Percentiles rank a stretch among this genome's conserved stretches.
Conservation (phyloP, 2,888 invertebrate genomes). For the Leucoptera coffeella region DNA sequence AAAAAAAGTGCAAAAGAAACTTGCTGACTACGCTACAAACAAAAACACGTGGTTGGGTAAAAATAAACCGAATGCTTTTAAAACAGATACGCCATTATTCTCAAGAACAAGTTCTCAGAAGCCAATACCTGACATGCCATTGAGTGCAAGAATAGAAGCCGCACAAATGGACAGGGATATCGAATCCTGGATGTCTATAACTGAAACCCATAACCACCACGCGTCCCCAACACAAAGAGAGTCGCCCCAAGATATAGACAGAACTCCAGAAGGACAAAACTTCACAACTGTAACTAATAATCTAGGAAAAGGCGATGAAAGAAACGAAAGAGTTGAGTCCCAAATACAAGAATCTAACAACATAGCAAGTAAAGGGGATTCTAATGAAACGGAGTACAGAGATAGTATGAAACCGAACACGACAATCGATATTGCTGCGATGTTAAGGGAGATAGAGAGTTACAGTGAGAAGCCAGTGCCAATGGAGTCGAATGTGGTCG, state of each 20-base stretch:
- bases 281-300: too few relatives aligned
- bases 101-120: too few relatives aligned
- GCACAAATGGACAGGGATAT: conserved; percentile 40
- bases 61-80: too few relatives aligned
- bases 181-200: conserved; percentile 44
- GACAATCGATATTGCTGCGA: conserved; percentile 47
- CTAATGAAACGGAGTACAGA: conserved; percentile 1
- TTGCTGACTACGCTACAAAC: background rate
- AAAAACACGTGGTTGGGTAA: background rate
- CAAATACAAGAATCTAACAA: conserved; percentile 3
- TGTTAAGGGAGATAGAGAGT: conserved; percentile 45
- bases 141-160: conserved; percentile 33
- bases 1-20: conserved; percentile 6
- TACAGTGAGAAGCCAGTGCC: conserved; percentile 34
- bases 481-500: conserved; percentile 10
- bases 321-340: conserved; percentile 11
- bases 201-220: conserved; percentile 11
- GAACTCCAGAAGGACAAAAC: too few relatives aligned
- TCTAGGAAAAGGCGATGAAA: background rate
- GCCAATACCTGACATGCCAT: conserved; percentile 12
- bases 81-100: too few relatives aligned
- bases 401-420: conserved; percentile 32
- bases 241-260: conserved; percentile 9
- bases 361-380: conserved; percentile 13
- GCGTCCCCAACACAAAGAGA: background rate